Conservation (phyloP, 2,797 vertebrate species). For the Acipenser ruthenus region DNA sequence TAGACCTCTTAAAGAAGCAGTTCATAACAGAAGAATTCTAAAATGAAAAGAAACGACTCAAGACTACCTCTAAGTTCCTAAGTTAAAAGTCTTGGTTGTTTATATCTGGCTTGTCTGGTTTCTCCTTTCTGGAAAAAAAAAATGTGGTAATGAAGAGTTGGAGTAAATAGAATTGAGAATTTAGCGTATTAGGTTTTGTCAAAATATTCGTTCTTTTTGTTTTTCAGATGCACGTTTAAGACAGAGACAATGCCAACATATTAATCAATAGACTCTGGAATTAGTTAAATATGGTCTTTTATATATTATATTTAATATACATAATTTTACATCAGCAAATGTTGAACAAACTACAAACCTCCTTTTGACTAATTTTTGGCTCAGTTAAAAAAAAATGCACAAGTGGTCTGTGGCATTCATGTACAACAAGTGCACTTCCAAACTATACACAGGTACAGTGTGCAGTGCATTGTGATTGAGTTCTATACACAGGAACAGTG, state of each 20-base stretch:
- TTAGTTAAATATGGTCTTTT: slow-evolving; percentile 29
- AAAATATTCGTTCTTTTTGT: not conserved
- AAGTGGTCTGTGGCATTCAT: slow-evolving; percentile 37
- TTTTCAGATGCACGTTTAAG: not conserved
- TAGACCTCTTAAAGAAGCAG: too few species aligned
- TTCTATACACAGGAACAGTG: too few species aligned
- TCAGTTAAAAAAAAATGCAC: slow-evolving; percentile 28
- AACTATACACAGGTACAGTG: slow-evolving; percentile 19
- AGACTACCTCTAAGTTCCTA: too few species aligned
- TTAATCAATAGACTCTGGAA: not conserved
- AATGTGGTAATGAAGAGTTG: too few species aligned
- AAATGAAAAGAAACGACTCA: too few species aligned
- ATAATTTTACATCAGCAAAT: slow-evolving; percentile 32
- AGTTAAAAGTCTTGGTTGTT: too few species aligned
- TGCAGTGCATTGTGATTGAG: too few species aligned
- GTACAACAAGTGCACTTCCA: slow-evolving; percentile 62
- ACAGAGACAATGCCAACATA: not conserved
- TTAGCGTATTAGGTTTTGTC: too few species aligned
- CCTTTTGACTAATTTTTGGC: slow-evolving; percentile 28
- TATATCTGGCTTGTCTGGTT: too few species aligned
- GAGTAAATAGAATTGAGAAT: too few species aligned
- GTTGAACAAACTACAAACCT: slow-evolving; percentile 13
- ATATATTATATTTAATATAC: slow-evolving; percentile 30
- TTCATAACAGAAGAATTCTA: too few species aligned
- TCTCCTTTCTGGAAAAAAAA: too few species aligned